A percentile compares a stretch with the other conserved stretches of the same genome.
phyloP scores from a whole-genome alignment of 37 sponge, comb jelly and placozoan genomes.

The Hexactinellida sp. region DNA sequence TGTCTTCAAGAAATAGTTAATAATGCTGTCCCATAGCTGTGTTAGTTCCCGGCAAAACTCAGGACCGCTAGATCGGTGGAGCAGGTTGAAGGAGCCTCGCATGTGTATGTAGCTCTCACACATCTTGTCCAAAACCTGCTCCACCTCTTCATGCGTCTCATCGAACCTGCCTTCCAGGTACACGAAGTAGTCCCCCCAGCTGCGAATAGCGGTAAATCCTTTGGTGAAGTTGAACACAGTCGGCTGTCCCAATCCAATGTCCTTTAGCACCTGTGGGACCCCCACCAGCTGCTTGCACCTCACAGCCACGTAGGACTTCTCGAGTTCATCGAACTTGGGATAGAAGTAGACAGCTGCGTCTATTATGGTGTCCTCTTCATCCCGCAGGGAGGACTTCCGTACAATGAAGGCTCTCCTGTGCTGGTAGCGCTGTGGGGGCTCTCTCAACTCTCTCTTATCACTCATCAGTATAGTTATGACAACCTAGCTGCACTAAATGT shows the following conservation, averaged over 20 bases:
- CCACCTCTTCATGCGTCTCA: neutral
- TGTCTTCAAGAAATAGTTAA: neutral
- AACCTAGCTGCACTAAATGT: too few species aligned
- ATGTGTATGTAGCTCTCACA: neutral
- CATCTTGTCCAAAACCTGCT: neutral
- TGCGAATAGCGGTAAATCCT: neutral
- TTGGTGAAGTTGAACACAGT: neutral
- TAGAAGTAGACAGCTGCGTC: conserved; percentile 13
- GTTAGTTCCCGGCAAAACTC: neutral
- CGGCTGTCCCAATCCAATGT: neutral
- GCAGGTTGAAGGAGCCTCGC: neutral
- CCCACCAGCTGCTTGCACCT: neutral
- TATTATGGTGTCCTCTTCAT: neutral
- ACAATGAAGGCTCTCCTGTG: conserved; percentile 4
- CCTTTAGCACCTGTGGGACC: neutral
- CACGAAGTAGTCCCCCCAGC: conserved; percentile 14
- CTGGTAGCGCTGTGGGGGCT: neutral
- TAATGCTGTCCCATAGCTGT: neutral
- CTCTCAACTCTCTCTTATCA: neutral
- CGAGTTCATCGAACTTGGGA: neutral
- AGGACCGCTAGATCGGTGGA: neutral
- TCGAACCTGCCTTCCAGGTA: neutral
- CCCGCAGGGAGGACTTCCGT: neutral
- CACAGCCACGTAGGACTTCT: neutral
- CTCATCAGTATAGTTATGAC: too few species aligned